Evolutionary conservation across 1,140 invertebrate genomes (phyloP).

Genomic region (Euschistus heros): DNA sequence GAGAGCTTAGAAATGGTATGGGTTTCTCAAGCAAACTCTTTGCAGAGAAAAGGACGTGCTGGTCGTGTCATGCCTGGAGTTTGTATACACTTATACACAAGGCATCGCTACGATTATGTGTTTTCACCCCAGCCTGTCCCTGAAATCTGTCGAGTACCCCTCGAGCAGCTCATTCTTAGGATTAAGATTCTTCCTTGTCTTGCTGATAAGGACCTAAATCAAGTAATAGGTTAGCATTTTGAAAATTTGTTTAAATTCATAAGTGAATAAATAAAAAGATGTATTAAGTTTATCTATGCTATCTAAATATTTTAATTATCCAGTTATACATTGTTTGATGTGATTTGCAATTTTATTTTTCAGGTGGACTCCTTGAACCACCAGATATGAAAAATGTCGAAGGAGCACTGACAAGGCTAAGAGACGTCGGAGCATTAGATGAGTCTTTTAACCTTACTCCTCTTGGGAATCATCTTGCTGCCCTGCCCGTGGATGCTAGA

Average conservation of each 20-base stretch:
- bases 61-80: slow-evolving; percentile 81
- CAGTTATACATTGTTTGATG: too few relatives aligned
- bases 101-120: slow-evolving; percentile 47
- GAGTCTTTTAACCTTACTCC: slow-evolving; percentile 67
- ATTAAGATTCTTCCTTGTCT: slow-evolving; percentile 71
- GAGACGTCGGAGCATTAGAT: slow-evolving; percentile 81
- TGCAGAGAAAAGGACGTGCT: slow-evolving; percentile 73
- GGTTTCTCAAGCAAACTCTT: slow-evolving; percentile 68
- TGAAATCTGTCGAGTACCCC: slow-evolving; percentile 71
- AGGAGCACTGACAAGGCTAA: slow-evolving; percentile 59
- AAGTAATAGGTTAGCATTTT: slow-evolving; percentile 45
- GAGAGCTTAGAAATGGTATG: slow-evolving; percentile 67
- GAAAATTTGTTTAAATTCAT: too few relatives aligned
- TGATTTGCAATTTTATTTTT: slow-evolving; percentile 21
- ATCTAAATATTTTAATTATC: too few relatives aligned
- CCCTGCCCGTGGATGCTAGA: slow-evolving; percentile 76
- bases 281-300: too few relatives aligned
- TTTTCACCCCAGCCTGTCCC: slow-evolving; percentile 60
- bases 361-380: slow-evolving; percentile 64
- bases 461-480: slow-evolving; percentile 76
- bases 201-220: slow-evolving; percentile 48
- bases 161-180: slow-evolving; percentile 79
- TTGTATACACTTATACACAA: slow-evolving; percentile 69
- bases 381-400: slow-evolving; percentile 64
- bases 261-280: too few relatives aligned